Conservation (phyloP, 2,113 vertebrate species). For the Gorsachius goisagi region DNA sequence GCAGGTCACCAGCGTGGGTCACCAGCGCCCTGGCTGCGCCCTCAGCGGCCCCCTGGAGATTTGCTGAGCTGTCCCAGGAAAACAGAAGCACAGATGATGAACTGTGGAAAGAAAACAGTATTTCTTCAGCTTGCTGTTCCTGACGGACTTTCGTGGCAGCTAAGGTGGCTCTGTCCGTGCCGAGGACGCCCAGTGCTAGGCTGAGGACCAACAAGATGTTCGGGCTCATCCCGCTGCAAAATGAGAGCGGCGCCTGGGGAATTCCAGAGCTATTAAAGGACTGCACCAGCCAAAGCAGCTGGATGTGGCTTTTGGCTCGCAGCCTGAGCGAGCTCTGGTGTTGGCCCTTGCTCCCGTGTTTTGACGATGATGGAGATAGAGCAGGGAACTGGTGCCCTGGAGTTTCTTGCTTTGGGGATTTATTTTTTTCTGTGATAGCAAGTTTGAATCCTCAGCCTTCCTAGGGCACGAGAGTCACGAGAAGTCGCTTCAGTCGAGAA, state of each 20-base stretch:
- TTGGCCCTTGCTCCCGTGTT: neutral
- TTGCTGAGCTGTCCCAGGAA: neutral
- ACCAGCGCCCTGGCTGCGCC: neutral
- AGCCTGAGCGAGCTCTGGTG: neutral
- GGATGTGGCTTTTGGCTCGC: neutral
- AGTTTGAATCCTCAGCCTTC: neutral
- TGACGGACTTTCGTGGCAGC: neutral
- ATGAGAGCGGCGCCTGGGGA: neutral
- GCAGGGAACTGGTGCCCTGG: neutral
- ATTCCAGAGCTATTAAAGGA: neutral
- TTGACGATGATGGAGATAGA: neutral
- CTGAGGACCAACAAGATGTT: neutral
- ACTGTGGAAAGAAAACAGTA: neutral
- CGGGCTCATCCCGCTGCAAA: neutral
- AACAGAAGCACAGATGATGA: neutral
- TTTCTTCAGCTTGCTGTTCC: neutral
- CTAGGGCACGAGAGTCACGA: neutral
- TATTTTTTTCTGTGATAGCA: neutral
- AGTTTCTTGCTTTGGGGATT: neutral
- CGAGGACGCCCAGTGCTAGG: neutral
- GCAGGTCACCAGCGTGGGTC: neutral
- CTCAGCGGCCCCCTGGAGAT: neutral
- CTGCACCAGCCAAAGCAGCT: constrained; percentile 23
- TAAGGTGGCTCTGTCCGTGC: neutral
- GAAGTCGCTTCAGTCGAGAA: neutral